Conservation (phyloP, 1,140 invertebrate species). For the Drosophila funebris region DNA sequence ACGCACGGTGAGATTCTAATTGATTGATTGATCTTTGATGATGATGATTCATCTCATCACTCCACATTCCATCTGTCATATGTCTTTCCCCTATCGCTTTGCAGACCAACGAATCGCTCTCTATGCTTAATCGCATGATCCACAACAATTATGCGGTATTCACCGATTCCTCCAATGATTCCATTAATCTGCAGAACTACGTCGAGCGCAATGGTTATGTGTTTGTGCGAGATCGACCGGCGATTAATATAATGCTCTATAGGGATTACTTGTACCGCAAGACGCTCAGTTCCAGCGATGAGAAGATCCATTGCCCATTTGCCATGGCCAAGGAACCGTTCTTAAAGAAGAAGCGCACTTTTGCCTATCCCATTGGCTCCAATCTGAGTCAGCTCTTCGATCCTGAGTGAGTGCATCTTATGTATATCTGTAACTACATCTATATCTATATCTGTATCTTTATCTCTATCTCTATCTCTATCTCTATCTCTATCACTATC, state of each 20-base stretch:
- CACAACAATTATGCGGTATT: constrained; percentile 73
- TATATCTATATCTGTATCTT: not conserved
- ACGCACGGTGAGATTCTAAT: constrained; percentile 85
- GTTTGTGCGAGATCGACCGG: constrained; percentile 88
- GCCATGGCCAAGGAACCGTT: constrained; percentile 88
- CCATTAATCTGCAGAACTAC: constrained; percentile 83
- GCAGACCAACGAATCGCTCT: constrained; percentile 74
- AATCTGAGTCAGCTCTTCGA: constrained; percentile 86
- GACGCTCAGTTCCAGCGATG: constrained; percentile 84
- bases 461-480: too few relatives aligned
- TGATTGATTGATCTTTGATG: not conserved
- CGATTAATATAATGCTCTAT: constrained; percentile 88
- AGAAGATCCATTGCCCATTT: constrained; percentile 88
- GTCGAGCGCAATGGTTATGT: constrained; percentile 85
- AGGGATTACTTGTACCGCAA: constrained; percentile 88
- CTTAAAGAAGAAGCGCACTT: constrained; percentile 87
- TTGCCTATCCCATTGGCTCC: constrained; percentile 88
- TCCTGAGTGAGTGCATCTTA: constrained; percentile 86
- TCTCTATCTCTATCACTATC: too few relatives aligned
- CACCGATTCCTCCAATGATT: constrained; percentile 72
- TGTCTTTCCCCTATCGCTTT: not conserved
- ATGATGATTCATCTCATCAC: not conserved
- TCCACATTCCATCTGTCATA: too few relatives aligned
- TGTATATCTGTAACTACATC: not conserved
- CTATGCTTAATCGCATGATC: constrained; percentile 73